Percentiles rank a stretch among this genome's conserved stretches.
phyloP scores from a whole-genome alignment of 1,140 invertebrate species.

The Kradibia gibbosae region DNA sequence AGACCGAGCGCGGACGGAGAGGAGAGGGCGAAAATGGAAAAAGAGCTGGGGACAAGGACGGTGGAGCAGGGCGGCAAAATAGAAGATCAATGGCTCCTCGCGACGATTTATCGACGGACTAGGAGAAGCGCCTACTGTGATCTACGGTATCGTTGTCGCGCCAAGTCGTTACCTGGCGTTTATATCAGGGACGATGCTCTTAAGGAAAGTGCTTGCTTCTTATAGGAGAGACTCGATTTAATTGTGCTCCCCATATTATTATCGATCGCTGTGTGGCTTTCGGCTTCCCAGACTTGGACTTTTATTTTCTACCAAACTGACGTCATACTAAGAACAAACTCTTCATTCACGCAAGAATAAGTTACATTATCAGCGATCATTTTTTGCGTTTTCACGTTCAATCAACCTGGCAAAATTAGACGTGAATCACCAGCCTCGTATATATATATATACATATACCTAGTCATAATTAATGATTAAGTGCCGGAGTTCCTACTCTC shows the following conservation, averaged over 20 bases:
- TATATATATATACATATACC: no score
- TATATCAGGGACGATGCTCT: background rate
- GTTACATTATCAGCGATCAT: no score
- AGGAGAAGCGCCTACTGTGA: background rate
- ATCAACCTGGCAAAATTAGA: background rate
- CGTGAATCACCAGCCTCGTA: no score
- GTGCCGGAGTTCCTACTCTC: no score
- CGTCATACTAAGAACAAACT: background rate
- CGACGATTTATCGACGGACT: conserved; percentile 35
- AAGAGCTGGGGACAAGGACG: no score
- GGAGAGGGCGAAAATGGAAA: no score
- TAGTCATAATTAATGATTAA: no score
- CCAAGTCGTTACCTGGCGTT: background rate
- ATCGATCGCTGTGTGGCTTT: background rate
- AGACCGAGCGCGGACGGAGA: no score
- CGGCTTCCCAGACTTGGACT: background rate
- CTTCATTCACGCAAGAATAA: background rate
- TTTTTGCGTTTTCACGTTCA: background rate
- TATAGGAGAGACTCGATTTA: background rate
- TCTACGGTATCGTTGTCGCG: background rate
- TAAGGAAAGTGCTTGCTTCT: background rate
- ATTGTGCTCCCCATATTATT: background rate
- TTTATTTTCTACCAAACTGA: background rate
- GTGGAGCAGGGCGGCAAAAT: no score
- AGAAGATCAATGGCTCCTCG: conserved; percentile 31